Evolutionary conservation across 2,797 vertebrate genomes (phyloP).

Genomic region (Babyrousa celebensis): DNA sequence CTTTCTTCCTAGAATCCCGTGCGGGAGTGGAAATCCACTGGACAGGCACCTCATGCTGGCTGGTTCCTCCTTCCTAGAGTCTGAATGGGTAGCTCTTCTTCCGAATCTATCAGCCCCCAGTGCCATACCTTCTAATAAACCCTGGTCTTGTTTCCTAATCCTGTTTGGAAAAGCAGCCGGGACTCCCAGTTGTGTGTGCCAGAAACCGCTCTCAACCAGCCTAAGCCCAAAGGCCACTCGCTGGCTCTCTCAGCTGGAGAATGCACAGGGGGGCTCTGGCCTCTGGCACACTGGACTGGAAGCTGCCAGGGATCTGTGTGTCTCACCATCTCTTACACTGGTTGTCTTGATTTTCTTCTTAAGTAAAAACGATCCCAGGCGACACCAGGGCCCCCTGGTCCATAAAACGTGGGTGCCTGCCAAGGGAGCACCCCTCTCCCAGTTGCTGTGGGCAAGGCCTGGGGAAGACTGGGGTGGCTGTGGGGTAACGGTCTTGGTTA

Average conservation of each 20-base stretch:
- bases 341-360: neutral
- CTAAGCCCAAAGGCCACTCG: neutral
- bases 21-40: neutral
- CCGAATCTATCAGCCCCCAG: neutral
- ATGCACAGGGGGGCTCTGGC: neutral
- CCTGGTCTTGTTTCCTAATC: neutral
- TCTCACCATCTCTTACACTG: neutral
- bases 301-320: neutral
- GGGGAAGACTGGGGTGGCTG: neutral
- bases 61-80: neutral
- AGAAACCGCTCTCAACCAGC: neutral
- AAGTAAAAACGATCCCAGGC: neutral
- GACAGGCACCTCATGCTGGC: fast-evolving
- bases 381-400: neutral
- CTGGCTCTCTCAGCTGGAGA: neutral
- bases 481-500: neutral
- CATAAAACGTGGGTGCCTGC: neutral
- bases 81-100: neutral
- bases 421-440: neutral
- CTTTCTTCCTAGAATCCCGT: neutral
- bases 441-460: too few relatives aligned
- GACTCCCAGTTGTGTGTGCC: neutral
- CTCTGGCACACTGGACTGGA: neutral
- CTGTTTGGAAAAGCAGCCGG: neutral
- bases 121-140: neutral